Evolutionary conservation across 2,113 vertebrate genomes (phyloP), one percentile per base, ranked within the genome.

Genomic region (Zosterops pallidus): DNA sequence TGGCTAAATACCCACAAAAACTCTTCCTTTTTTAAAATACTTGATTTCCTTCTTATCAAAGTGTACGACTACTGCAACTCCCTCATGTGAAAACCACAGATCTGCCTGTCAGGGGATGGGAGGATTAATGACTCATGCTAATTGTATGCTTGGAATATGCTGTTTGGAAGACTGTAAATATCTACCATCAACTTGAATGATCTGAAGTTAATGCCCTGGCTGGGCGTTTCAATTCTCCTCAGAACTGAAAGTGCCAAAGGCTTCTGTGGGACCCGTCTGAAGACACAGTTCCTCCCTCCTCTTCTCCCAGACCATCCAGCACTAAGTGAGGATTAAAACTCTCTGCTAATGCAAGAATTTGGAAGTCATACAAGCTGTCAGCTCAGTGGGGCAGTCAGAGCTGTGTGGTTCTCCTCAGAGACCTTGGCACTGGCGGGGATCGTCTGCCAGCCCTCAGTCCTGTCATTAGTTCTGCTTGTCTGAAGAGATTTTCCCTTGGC

Each of bases 401-500:
- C 24, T 29, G 39, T 11, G 77, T 31, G 64, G n/a, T 12, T 69
- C 72, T 75, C 39, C 83, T 68, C 5, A 0, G 84, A 64, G 80
- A 35, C 49, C 83, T 33, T 25, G 72, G 79, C 52, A 33, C 53
- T 29, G 77, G 5, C 14, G 0, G 5, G 4, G 15, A 37, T 7
- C 2, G 4, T 59, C 80, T 91, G 94, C 92, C 57, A 4, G 77
- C 5, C 8, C 18, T 26, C 81, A 41, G 31, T 22, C 60, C 90
- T 84, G 13, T 26, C 87, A 74, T 91, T 74, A 81, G 77, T 86
- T 94, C 90, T 93, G 84, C 92, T 28, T 93, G 87, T 89, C 94
- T 69, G 2, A 44, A 44, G 87, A 41, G 50, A 86, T 93, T 91
- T 86, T 41, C 86, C 84, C 31, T 20, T 0, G n/a, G 64, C 84